phyloP scores from a whole-genome alignment of 2,113 vertebrate genomes.

The Budorcas taxicolor region DNA sequence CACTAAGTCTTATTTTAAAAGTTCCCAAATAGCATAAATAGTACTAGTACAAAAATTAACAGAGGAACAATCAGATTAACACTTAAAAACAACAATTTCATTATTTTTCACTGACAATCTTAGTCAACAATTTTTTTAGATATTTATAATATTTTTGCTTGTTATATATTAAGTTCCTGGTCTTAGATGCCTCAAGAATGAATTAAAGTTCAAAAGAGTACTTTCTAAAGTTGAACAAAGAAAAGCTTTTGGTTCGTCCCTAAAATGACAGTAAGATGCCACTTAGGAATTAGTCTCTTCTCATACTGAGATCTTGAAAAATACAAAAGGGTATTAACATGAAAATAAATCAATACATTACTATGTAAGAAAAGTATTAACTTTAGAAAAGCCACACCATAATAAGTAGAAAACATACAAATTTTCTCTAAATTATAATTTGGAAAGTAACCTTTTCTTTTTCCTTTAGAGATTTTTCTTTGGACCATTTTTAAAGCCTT shows the following conservation, averaged over 20 bases:
- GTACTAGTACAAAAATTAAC: not conserved
- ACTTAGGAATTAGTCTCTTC: not conserved
- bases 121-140: not conserved
- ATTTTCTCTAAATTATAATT: conserved; percentile 11
- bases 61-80: not conserved
- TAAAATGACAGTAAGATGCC: not conserved
- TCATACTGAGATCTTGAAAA: not conserved
- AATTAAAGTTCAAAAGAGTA: not conserved
- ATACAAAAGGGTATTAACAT: not conserved
- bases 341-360: not conserved
- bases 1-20: conserved; percentile 14
- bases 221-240: conserved; percentile 7
- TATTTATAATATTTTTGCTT: not conserved
- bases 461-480: not conserved
- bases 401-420: conserved; percentile 19
- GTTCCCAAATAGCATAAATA: not conserved
- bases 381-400: not conserved
- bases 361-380: not conserved
- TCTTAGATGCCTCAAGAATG: not conserved
- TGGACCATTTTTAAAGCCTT: not conserved
- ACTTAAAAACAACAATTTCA: conserved; percentile 25
- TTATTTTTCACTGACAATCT: conserved; percentile 23
- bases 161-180: not conserved
- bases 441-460: conserved; percentile 14
- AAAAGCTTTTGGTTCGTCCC: not conserved